Percentiles rank a stretch among this genome's conserved stretches.
Conservation (phyloP, 2,113 vertebrate species). For the Albula glossodonta region DNA sequence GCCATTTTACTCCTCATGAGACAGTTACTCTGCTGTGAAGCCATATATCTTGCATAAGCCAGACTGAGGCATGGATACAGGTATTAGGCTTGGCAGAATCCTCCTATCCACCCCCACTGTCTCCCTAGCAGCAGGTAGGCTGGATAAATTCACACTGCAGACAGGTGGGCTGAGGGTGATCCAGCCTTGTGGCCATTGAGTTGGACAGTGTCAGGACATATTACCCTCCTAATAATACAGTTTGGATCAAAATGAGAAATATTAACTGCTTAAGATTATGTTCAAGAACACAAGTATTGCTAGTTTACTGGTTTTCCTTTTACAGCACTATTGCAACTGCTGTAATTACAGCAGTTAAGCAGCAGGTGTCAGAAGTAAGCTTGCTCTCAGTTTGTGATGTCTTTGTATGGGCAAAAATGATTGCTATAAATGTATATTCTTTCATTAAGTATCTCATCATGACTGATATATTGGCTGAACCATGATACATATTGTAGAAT, state of each 20-base stretch:
- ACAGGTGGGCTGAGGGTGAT: not conserved
- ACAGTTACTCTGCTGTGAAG: not conserved
- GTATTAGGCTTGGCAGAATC: not conserved
- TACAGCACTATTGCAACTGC: not conserved
- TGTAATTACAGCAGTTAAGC: conserved; percentile 11
- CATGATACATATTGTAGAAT: not conserved
- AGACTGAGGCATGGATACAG: not conserved
- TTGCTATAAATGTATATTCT: not conserved
- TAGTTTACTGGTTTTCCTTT: not conserved
- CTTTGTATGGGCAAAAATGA: not conserved
- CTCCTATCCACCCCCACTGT: too few species aligned
- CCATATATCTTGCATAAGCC: not conserved
- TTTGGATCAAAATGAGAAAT: not conserved
- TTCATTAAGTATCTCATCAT: not conserved
- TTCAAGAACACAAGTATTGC: not conserved
- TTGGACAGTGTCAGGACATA: not conserved
- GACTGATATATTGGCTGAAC: not conserved
- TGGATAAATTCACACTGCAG: not conserved
- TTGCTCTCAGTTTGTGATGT: not conserved
- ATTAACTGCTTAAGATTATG: not conserved
- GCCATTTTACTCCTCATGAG: not conserved
- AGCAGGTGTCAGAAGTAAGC: conserved; percentile 43
- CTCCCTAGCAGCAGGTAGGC: not conserved
- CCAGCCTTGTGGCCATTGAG: not conserved
- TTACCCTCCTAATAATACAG: not conserved